phyloP scores from a whole-genome alignment of 2,888 invertebrate genomes.

The Macrosoma leucophasiata region DNA sequence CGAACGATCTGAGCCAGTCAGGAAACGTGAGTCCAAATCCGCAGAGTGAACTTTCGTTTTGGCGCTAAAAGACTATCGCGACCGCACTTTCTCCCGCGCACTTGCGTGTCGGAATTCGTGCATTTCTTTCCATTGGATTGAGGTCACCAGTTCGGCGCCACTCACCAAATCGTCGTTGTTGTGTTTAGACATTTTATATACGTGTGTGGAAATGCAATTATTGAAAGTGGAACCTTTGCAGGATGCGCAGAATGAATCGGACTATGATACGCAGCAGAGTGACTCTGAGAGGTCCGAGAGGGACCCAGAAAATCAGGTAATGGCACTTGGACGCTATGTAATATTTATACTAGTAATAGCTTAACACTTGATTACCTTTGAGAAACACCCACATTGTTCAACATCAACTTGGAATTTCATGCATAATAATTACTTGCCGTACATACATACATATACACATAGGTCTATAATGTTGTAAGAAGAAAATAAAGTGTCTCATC shows the following conservation, averaged over 20 bases:
- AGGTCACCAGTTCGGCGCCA: constrained; percentile 64
- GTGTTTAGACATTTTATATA: constrained; percentile 43
- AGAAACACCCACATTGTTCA: too few relatives aligned
- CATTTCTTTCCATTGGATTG: constrained; percentile 69
- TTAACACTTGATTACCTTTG: too few relatives aligned
- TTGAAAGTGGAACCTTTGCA: constrained; percentile 63
- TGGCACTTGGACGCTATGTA: too few relatives aligned
- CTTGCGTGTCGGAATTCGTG: constrained; percentile 66
- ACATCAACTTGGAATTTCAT: too few relatives aligned
- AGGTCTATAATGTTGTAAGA: too few relatives aligned
- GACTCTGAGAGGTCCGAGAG: constrained; percentile 76
- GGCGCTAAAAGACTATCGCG: constrained; percentile 59
- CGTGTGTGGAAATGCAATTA: constrained; percentile 48
- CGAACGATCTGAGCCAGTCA: constrained; percentile 60
- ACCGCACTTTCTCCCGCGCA: constrained; percentile 64
- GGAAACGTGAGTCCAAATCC: constrained; percentile 57
- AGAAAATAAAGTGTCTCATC: too few relatives aligned
- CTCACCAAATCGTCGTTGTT: constrained; percentile 49
- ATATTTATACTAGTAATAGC: too few relatives aligned
- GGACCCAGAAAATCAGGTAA: constrained; percentile 84
- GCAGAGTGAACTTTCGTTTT: constrained; percentile 58
- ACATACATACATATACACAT: too few relatives aligned
- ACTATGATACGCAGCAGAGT: constrained; percentile 70
- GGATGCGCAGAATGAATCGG: constrained; percentile 62
- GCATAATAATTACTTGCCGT: too few relatives aligned